These are phyloP conservation scores for Nycteola revayana DNA, from an alignment of 2,888 invertebrate genomes.

Conservation along the genomic window DNA sequence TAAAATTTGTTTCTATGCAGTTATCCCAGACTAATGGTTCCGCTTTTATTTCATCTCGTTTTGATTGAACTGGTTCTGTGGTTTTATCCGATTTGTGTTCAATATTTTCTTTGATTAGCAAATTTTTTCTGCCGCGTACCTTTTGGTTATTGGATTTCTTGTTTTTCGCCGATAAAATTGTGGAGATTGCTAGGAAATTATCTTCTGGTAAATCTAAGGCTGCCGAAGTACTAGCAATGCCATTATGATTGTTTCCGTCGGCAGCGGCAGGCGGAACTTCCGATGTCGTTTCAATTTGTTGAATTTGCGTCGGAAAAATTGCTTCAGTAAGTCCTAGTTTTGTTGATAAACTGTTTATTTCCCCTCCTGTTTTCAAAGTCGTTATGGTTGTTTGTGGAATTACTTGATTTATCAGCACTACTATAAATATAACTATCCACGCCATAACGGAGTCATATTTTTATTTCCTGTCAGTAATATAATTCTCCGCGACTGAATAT, in stretches of 20 bases:
- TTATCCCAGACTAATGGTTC: conserved; percentile 62
- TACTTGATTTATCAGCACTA: conserved; percentile 53
- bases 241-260: conserved; percentile 74
- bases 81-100: too few relatives aligned
- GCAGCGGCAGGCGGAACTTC: conserved; percentile 59
- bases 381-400: conserved; percentile 43
- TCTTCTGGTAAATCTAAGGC: conserved; percentile 45
- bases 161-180: conserved; percentile 52
- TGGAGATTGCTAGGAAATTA: conserved; percentile 68
- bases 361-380: conserved; percentile 34
- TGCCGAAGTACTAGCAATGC: conserved; percentile 41
- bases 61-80: conserved; percentile 12
- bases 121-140: conserved; percentile 46
- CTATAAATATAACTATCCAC: conserved; percentile 44
- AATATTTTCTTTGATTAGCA: conserved; percentile 36
- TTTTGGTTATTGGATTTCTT: conserved; percentile 50
- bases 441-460: conserved; percentile 49
- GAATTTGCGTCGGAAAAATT: conserved; percentile 59
- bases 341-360: conserved; percentile 48
- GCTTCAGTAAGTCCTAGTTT: conserved; percentile 23
- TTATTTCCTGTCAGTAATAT: conserved; percentile 30
- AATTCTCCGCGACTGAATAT: conserved; percentile 32
- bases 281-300: conserved; percentile 60
- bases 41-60: conserved; percentile 33
- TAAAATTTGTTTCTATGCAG: conserved; percentile 57